Conservation (phyloP, 2,888 invertebrate species). For the Geotrupes spiniger region DNA sequence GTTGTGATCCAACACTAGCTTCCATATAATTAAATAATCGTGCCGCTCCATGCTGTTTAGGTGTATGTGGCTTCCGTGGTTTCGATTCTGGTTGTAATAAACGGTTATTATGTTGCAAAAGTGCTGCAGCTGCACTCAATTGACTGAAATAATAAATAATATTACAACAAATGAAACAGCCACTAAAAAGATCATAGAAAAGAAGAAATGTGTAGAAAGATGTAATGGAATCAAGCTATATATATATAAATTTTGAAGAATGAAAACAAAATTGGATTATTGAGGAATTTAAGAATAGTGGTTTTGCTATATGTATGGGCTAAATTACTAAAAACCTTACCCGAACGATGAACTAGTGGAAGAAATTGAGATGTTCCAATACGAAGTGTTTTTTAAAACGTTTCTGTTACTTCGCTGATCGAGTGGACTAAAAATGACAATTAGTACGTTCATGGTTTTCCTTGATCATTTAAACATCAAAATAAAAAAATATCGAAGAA, state of each 20-base stretch:
- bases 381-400: conserved; percentile 45
- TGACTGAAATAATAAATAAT: no score
- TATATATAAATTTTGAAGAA: no score
- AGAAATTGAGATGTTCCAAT: conserved; percentile 22
- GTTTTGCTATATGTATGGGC: no score
- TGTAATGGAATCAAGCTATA: no score
- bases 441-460: not conserved
- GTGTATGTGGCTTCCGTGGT: conserved; percentile 42
- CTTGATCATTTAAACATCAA: no score
- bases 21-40: conserved; percentile 71
- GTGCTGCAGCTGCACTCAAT: conserved; percentile 40
- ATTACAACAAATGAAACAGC: no score
- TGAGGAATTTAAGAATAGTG: no score
- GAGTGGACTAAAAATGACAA: conserved; percentile 54
- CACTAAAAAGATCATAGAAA: no score
- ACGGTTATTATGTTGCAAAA: conserved; percentile 45
- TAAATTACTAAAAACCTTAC: no score
- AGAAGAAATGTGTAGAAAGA: no score
- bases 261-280: no score
- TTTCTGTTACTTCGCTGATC: conserved; percentile 61
- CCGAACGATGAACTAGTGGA: conserved; percentile 24
- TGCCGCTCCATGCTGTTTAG: conserved; percentile 61
- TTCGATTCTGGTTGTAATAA: conserved; percentile 43
- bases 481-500: no score
- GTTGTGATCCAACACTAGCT: conserved; percentile 69